Evolutionary conservation across 2,888 invertebrate species (phyloP), one percentile per base, ranked within the genome.

Genomic region (Seira musarum): DNA sequence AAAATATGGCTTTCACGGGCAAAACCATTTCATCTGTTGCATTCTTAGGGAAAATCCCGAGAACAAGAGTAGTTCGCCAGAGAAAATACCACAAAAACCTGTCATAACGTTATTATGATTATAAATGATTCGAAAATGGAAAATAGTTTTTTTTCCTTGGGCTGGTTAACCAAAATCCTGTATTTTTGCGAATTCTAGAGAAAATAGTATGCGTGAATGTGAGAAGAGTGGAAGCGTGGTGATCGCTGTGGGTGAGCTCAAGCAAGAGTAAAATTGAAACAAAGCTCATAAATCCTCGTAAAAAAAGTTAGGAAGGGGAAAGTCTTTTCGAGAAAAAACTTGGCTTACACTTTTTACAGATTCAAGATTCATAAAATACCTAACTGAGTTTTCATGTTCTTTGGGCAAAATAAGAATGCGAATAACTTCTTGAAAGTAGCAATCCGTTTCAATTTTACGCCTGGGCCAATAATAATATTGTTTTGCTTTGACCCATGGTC

Each of bases 261-360:
- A 10, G 17, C 65, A 35, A 35, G 22, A 22, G 63, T 63, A 35
- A 10, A 65, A 25, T 35, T 65, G 25, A 78, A 78, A 78, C 67
- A 78, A 72, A 79, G 72, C 73, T 79, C 79, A 68, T 79, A 79
- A 79, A 79, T 73, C 79, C 73, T 49, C 49, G 49, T 13, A 49
- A 13, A 19, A 63, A 67, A 68, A 79, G 68, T 79, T 79, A 68
- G 2, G 17, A 49, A 13, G 15, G 49, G 49, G 17, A 49, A 49
- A 49, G 49, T 49, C 15, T 79, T 73, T 79, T 35, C 30, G 30
- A 49, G 15, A 49, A 49, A 49, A 49, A 49, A n/a, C 49, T 49
- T 15, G 49, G 2, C 15, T 13, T 49, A n/a, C n/a, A n/a, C n/a
- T 30, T 30, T 30, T 30, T 30, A 5, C 8, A 8, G 30, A 30